Conservation (phyloP, 2,888 invertebrate species). For the Archips crataeganus region DNA sequence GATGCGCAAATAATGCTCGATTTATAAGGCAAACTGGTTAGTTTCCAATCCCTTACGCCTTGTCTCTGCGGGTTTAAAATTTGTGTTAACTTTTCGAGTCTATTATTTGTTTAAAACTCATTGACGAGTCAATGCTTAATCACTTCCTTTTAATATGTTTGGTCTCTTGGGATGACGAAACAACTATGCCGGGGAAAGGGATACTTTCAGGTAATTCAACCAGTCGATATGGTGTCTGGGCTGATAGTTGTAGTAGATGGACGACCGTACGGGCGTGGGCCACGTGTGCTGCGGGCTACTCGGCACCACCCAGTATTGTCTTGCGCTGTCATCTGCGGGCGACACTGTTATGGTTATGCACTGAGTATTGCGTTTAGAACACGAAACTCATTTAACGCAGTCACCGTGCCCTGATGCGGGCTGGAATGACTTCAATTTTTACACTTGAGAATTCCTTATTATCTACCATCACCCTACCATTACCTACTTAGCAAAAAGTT, state of each 20-base stretch:
- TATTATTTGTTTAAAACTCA: background rate
- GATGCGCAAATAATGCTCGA: constrained; percentile 58
- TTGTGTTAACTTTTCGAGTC: background rate
- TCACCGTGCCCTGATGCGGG: constrained; percentile 33
- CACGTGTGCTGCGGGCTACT: constrained; percentile 24
- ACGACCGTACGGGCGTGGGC: background rate
- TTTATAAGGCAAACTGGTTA: constrained; percentile 14
- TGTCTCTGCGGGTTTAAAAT: background rate
- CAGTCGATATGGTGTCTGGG: background rate
- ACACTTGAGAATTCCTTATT: background rate
- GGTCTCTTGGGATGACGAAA: constrained; percentile 7
- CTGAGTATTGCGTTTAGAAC: constrained; percentile 18
- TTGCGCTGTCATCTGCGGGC: constrained; percentile 25
- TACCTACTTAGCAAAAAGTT: background rate
- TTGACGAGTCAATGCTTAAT: constrained; percentile 8
- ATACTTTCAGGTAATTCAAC: background rate
- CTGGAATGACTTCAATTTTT: constrained; percentile 4
- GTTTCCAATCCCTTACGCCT: background rate
- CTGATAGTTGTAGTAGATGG: background rate
- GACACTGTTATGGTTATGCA: constrained; percentile 29
- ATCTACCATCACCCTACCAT: background rate
- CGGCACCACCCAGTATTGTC: background rate
- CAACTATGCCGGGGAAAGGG: background rate
- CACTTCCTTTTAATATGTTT: constrained; percentile 11
- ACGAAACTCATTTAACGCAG: constrained; percentile 19